Base-by-base conservation (phyloP, 1,140 invertebrate genomes). In the Drosophila setifemur region DNA sequence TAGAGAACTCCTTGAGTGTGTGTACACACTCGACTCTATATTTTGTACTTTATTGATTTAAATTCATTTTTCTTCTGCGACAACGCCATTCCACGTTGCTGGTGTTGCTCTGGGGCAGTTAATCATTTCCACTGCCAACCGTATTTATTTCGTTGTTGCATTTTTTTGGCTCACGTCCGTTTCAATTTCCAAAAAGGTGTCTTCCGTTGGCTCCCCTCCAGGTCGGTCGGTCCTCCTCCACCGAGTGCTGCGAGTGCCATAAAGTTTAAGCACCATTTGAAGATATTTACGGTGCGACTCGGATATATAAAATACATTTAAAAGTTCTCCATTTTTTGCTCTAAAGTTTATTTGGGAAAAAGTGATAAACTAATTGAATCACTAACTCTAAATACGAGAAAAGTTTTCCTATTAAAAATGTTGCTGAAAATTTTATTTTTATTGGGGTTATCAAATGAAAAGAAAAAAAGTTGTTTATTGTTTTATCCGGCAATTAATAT, bases 31-130 rank as follows among this genome's bases (percentile, higher is more conserved):
- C 18, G 12, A 31, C 31, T 25, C 44, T 53, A 28, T 71, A 68
- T 83, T 39, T 53, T 48, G 44, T 37, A 50, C 53, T 71, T 67
- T 79, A 83, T 83, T 86, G 79, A 83, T 86, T 83, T 83, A 67
- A 83, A 86, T 86, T 71, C 45, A 49, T 86, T 83, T 79, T 72
- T 86, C 42, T 60, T 40, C 74, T 72, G 71, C 28, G 72, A 37
- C 40, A 49, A 47, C 71, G 74, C 75, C 50, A 81, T 50, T 67
- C 66, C 5, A 35, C 44, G 26, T 48, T 64, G 25, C 49, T 45
- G 55, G 45, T 35, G 31, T 53, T 37, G 53, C 77, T 61, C 52
- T 39, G 61, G 60, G 33, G 54, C 66, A 61, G 69, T 85, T 83
- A 85, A 85, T 83, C 79, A 85, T 77, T 69, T 43, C n/a, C n/a